Percentiles rank a stretch among this genome's conserved stretches.
These are phyloP conservation scores for Zaprionus africanus DNA, from an alignment of 1,140 invertebrate genomes.

Conservation along the genomic window DNA sequence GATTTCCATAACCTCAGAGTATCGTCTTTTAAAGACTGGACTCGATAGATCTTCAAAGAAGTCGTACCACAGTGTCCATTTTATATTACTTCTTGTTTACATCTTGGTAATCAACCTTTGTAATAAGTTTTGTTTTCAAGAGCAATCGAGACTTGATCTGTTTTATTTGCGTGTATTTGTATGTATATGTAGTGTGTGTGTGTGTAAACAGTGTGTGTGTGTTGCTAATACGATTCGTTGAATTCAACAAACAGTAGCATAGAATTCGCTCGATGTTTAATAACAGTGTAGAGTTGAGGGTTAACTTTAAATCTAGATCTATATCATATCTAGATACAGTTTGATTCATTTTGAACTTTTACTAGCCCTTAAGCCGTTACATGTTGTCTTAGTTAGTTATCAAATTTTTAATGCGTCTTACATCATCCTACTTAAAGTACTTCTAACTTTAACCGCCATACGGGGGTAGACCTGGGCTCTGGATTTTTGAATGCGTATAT, in stretches of 20 bases:
- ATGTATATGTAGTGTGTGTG: constrained; percentile 1
- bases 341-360: constrained; percentile 22
- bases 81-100: background rate
- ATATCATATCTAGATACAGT: constrained; percentile 41
- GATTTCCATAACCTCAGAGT: background rate
- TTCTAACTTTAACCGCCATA: constrained; percentile 7
- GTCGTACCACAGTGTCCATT: background rate
- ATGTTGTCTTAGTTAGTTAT: constrained; percentile 14
- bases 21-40: background rate
- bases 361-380: constrained; percentile 22
- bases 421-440: constrained; percentile 4
- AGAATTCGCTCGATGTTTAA: constrained; percentile 37
- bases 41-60: no score
- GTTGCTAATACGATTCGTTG: constrained; percentile 57
- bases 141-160: constrained; percentile 4
- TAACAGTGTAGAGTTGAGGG: background rate
- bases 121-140: background rate
- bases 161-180: constrained; percentile 28
- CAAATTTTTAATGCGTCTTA: constrained; percentile 15
- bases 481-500: constrained; percentile 10
- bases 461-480: constrained; percentile 1
- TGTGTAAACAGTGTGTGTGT: constrained; percentile 12
- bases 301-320: constrained; percentile 27
- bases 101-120: background rate
- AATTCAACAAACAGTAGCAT: constrained; percentile 65